Evolutionary conservation across 2,113 vertebrate genomes (phyloP).

Genomic region (Stercorarius parasiticus): DNA sequence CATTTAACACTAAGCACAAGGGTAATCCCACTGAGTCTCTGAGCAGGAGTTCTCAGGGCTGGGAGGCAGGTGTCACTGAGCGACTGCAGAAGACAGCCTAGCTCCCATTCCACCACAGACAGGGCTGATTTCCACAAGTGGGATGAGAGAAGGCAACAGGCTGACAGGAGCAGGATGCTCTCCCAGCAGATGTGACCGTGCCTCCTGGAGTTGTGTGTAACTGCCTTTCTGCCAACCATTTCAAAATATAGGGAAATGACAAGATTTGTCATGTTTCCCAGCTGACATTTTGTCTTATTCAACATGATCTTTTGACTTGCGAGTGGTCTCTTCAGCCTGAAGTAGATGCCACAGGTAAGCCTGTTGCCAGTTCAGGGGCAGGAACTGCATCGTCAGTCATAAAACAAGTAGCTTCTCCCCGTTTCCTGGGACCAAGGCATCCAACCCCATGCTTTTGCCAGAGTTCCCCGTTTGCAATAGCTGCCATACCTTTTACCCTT

Average conservation of each 20-base stretch:
- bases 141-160: background rate
- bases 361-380: background rate
- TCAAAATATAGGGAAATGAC: background rate
- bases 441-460: background rate
- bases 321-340: background rate
- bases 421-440: background rate
- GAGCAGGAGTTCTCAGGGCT: background rate
- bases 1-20: rapidly evolving
- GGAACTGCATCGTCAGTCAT: background rate
- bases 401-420: background rate
- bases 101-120: background rate
- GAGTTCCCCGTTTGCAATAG: background rate
- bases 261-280: background rate
- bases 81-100: background rate
- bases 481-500: conserved; percentile 83
- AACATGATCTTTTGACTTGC: background rate
- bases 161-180: background rate
- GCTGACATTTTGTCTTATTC: background rate
- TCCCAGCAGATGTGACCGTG: background rate
- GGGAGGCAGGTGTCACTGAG: background rate
- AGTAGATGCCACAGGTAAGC: background rate
- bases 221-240: background rate
- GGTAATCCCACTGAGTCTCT: background rate
- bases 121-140: background rate
- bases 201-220: rapidly evolving